These are phyloP conservation scores for Parnassius glacialis DNA, from an alignment of 2,888 invertebrate genomes.

Conservation along the genomic window DNA sequence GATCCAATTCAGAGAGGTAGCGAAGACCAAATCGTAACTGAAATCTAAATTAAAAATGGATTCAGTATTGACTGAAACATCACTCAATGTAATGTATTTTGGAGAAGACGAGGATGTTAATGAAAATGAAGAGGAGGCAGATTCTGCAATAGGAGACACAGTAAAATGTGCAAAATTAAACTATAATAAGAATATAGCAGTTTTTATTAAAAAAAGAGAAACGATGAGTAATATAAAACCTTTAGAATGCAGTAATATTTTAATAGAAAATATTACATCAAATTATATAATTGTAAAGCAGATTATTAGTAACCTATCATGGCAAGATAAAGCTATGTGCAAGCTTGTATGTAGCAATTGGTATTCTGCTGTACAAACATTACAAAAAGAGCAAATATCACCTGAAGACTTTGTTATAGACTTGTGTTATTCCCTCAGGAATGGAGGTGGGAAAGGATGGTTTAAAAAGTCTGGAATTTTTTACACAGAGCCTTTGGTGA, in stretches of 20 bases:
- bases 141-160: slow-evolving; percentile 29
- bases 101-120: slow-evolving; percentile 35
- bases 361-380: slow-evolving; percentile 56
- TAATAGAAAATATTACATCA: slow-evolving; percentile 54
- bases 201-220: slow-evolving; percentile 48
- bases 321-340: slow-evolving; percentile 68
- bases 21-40: slow-evolving; percentile 84
- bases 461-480: slow-evolving; percentile 55
- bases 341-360: slow-evolving; percentile 65
- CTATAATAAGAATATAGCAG: slow-evolving; percentile 50
- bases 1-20: slow-evolving; percentile 86
- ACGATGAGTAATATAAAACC: slow-evolving; percentile 44
- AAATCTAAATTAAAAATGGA: slow-evolving; percentile 67
- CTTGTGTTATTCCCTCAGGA: slow-evolving; percentile 38
- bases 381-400: slow-evolving; percentile 54
- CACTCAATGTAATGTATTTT: slow-evolving; percentile 35
- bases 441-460: slow-evolving; percentile 38
- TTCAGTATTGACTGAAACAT: slow-evolving; percentile 43
- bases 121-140: slow-evolving; percentile 28
- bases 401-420: slow-evolving; percentile 62
- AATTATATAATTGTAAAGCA: slow-evolving; percentile 72
- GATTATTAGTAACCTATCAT: slow-evolving; percentile 59
- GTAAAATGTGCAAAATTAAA: slow-evolving; percentile 44
- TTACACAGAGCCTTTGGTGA: slow-evolving; percentile 57
- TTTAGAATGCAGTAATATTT: slow-evolving; percentile 43